Base-by-base conservation (phyloP, 2,888 invertebrate genomes). In the Chrysolina oricalcia region DNA sequence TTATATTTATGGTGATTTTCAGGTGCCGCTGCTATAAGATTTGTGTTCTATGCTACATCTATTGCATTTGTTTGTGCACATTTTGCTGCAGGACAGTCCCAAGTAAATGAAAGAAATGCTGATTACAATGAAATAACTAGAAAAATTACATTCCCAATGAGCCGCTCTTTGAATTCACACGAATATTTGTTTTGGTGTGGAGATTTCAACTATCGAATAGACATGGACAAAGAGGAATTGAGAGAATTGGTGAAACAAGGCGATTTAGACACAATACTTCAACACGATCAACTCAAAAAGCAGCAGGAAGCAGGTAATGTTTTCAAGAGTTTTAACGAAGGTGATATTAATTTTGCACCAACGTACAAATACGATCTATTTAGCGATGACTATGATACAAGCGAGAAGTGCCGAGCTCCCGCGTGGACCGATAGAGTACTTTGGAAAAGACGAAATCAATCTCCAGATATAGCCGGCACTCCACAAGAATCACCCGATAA, bases 101-200 rank as follows among this genome's bases (percentile, higher is more conserved):
- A 99, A 90, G 95, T 97, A 15, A 91, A 91, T 75, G 99, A 99
- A 87, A 91, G 99, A 73, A 99, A 99, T 89, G 97, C 96, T 9
- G 99, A 99, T 89, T 99, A 97, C 87, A 94, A 95, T 27, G 98
- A 99, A 90, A 98, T 99, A 74, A 96, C 96, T 0, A 92, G 96
- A 82, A 98, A 97, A 90, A 91, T 97, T 73, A 92, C 94, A 10
- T 97, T 97, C 87, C 97, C 97, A 0, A 96, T 97, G 96, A 97
- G 97, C 11, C 92, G 97, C 76, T 95, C 96, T 0, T 90, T 99
- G 8, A 96, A 96, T 87, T 96, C 97, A 1, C 99, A 99, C 87
- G 99, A 99, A 89, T 98, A 98, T 88, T 94, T 99, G 0, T 98
- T 99, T 89, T 99, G 99, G 99, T 97, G 98, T 88, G 99, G 99